Conservation (phyloP, 2,797 vertebrate genomes). For the Agapornis canus region DNA sequence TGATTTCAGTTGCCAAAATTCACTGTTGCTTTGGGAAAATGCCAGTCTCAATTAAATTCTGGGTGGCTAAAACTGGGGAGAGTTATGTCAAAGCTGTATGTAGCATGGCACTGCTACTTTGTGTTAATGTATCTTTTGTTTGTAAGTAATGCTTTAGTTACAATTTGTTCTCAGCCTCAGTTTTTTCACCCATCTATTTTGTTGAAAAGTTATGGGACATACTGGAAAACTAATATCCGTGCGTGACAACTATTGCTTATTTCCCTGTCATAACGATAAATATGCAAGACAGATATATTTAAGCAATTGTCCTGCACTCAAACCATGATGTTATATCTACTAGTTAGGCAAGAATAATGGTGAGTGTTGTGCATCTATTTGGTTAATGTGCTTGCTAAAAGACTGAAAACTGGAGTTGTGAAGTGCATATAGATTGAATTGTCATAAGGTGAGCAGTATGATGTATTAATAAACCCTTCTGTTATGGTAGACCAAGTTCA, state of each 20-base stretch:
- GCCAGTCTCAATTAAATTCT: background rate
- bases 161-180: background rate
- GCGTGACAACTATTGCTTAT: background rate
- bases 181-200: background rate
- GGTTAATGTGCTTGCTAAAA: background rate
- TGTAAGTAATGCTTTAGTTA: background rate
- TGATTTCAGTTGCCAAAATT: background rate
- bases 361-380: background rate
- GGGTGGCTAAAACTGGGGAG: background rate
- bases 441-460: background rate
- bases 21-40: background rate
- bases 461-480: background rate
- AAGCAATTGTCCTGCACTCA: background rate
- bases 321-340: background rate
- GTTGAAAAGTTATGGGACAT: background rate
- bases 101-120: background rate
- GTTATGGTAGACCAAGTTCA: constrained; percentile 80
- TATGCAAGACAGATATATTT: background rate
- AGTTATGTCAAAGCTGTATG: background rate
- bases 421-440: constrained; percentile 6
- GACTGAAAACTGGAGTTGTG: background rate
- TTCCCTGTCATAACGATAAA: background rate
- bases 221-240: background rate
- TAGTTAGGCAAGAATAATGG: background rate
- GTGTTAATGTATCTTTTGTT: background rate